These are phyloP conservation scores for Brachionus calyciflorus DNA, from an alignment of 1,140 invertebrate species.

Conservation along the genomic window DNA sequence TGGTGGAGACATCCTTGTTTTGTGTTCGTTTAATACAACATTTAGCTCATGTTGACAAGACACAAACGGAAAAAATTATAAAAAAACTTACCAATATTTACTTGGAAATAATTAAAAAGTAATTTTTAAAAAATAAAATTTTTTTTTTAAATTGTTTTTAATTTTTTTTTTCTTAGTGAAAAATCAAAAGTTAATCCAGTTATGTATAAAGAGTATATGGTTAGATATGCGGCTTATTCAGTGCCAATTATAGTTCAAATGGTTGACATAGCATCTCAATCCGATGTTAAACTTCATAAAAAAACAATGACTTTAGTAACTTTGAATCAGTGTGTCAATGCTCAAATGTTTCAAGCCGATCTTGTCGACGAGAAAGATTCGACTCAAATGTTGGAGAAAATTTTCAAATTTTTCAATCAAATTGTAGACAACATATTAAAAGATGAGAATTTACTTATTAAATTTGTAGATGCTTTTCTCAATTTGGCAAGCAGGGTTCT, in stretches of 20 bases:
- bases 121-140: not conserved
- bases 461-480: slow-evolving; percentile 39
- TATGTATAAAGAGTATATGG: slow-evolving; percentile 42
- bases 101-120: slow-evolving; percentile 29
- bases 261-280: not conserved
- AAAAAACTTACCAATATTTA: slow-evolving; percentile 41
- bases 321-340: slow-evolving; percentile 21
- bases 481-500: slow-evolving; percentile 7
- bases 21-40: slow-evolving; percentile 40
- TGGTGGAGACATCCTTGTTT: slow-evolving; percentile 42
- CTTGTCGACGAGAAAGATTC: not conserved
- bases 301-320: slow-evolving; percentile 27
- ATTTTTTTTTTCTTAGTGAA: slow-evolving; percentile 5
- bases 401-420: slow-evolving; percentile 31
- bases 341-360: slow-evolving; percentile 2
- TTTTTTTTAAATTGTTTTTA: not conserved
- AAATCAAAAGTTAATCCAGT: slow-evolving; percentile 45
- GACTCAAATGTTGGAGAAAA: not conserved
- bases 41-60: not conserved
- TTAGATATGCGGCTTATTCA: not conserved
- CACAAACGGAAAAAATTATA: not conserved
- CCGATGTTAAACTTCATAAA: slow-evolving; percentile 33
- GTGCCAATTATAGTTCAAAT: not conserved
- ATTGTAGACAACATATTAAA: not conserved
- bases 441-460: slow-evolving; percentile 42